Evolutionary conservation across 2,113 vertebrate genomes (phyloP), one percentile per base, ranked within the genome.

Genomic region (Nesoenas mayeri): DNA sequence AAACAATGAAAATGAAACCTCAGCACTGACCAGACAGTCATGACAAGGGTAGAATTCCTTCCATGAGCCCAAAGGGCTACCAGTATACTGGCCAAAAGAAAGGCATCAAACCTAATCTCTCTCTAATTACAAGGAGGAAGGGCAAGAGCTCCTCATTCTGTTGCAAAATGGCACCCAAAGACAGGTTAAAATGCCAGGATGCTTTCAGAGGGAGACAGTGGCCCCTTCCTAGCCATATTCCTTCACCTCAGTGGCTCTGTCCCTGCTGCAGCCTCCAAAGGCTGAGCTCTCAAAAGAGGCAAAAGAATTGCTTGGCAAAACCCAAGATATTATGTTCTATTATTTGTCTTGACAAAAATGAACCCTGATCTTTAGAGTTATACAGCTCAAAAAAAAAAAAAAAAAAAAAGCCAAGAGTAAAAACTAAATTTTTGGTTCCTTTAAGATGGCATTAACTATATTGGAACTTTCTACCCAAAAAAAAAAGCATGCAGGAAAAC

Each of bases 181-280:
- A 48, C n/a, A 57, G 54, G 17, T 65, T 69, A 71, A 60, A 96
- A 85, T 57, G 50, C 44, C 31, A 61, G 34, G 17, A 60, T 34
- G 44, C 24, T 82, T 67, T 60, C 57, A 88, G 44, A 87, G 38
- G 38, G 75, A 71, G 38, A 67, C 19, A 51, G 19, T 5, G 15
- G 9, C 28, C 8, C 31, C 36, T 82, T 77, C 36, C 11, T 38
- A 72, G 29, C 26, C 69, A 21, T n/a, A 8, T 32, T 74, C 8
- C 15, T 79, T 73, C 40, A 12, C 60, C 15, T 15, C 4, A 2
- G 38, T 29, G 48, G 28, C 25, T n/a, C 40, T 0, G 0, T 28
- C 32, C 26, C 44, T 0, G 2, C 57, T 72, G 61, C 50, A 88
- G 44, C 34, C 36, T 69, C 21, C 25, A 32, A 61, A 71, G 28